Evolutionary conservation across 2,797 vertebrate species (phyloP), one percentile per base, ranked within the genome.

Genomic region (Chromobotia macracanthus): DNA sequence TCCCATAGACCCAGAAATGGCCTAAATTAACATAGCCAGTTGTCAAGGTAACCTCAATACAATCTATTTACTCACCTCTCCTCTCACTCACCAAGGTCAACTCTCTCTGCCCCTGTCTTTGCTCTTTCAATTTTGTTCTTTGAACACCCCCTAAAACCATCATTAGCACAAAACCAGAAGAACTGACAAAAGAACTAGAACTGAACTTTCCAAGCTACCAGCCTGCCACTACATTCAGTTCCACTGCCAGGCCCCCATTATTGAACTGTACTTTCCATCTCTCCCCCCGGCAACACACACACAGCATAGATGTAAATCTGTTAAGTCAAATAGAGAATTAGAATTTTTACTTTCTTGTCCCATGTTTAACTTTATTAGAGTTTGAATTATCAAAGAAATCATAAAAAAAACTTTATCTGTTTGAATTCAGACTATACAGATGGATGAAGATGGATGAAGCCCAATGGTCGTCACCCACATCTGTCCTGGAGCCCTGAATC

Each of bases 1-100:
- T 70, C 79, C 80, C 79, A 85, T 84, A 79, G 83, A 84, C 88
- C 87, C 91, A 91, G 84, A 87, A 87, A 88, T 85, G 89, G 85
- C 44, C 80, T 82, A 81, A 85, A 88, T 87, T 90, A 89, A 80
- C 93, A 93, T 95, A 95, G 93, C 95, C 94, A 95, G 95, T 95
- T 95, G 95, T 95, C 95, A 96, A 95, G 95, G 95, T 95, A 95
- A 95, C 95, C 94, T 93, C 91, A 91, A 89, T 94, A 94, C 95
- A 95, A 95, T 96, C 94, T 95, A 94, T 95, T 95, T 96, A 95
- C 93, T 93, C 84, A 87, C 91, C 93, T 94, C 94, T 93, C 93
- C 93, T 94, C 94, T 94, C 93, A 92, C 72, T 76, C 51, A 73
- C 64, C 60, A 72, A 85, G 82, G 84, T 85, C 84, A 83, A 58